A percentile compares a stretch with the other conserved stretches of the same genome.
phyloP scores from a whole-genome alignment of 2,888 invertebrate species.

The Parnassius orleans region DNA sequence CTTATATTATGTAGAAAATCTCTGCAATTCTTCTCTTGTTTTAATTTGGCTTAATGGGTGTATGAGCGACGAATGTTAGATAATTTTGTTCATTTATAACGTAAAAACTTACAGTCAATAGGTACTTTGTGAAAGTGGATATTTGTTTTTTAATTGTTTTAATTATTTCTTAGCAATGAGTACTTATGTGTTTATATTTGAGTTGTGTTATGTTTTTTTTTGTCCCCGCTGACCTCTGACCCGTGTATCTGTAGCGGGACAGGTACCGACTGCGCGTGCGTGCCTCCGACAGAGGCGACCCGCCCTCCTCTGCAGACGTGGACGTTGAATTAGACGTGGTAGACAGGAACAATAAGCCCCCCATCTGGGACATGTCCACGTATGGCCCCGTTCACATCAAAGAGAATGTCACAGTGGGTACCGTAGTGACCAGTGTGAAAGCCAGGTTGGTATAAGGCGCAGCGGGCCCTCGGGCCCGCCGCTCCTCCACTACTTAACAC shows the following conservation, averaged over 20 bases:
- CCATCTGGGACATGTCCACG: constrained; percentile 96
- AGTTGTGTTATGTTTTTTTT: constrained; percentile 82
- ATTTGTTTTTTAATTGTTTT: constrained; percentile 65
- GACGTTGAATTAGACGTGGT: constrained; percentile 99
- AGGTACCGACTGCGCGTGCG: constrained; percentile 97
- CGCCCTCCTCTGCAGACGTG: constrained; percentile 96
- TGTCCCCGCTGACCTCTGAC: constrained; percentile 86
- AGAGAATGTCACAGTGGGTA: constrained; percentile 99
- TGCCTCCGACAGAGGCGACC: constrained; percentile 96
- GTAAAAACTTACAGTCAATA: constrained; percentile 48
- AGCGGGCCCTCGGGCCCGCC: constrained; percentile 76
- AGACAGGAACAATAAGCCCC: constrained; percentile 99
- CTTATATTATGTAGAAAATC: constrained; percentile 47
- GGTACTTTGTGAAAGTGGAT: constrained; percentile 61
- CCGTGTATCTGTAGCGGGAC: constrained; percentile 94
- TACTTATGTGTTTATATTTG: constrained; percentile 78
- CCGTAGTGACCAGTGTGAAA: constrained; percentile 98
- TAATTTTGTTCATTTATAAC: constrained; percentile 36
- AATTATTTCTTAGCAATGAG: constrained; percentile 74
- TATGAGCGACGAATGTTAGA: constrained; percentile 58
- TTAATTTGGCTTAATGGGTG: constrained; percentile 75
- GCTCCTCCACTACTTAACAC: constrained; percentile 79
- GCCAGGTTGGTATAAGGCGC: constrained; percentile 94
- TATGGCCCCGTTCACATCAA: constrained; percentile 99
- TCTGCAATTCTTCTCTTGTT: constrained; percentile 60